Percentiles rank a stretch among this genome's conserved stretches.
Evolutionary conservation across 2,888 invertebrate species (phyloP).

Genomic region (Agonopterix alstromeriana): DNA sequence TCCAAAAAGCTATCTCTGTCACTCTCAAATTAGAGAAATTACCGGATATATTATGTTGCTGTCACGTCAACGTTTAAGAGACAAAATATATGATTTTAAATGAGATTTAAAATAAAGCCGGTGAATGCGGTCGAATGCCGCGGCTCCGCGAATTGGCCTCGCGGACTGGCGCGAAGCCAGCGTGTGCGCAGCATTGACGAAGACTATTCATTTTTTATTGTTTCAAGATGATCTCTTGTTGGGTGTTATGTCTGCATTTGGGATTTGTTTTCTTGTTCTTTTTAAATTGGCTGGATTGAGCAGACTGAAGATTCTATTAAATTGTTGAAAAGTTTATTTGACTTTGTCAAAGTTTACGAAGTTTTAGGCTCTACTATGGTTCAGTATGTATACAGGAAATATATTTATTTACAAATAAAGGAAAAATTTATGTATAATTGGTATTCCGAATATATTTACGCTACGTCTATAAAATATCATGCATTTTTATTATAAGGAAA

Average conservation of each 20-base stretch:
- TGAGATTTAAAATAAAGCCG: constrained; percentile 38
- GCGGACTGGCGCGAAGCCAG: constrained; percentile 52
- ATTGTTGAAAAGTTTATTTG: background rate
- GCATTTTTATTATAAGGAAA: too few species aligned
- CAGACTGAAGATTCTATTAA: background rate
- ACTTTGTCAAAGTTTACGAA: too few species aligned
- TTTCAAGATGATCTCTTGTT: constrained; percentile 17
- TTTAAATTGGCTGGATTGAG: background rate
- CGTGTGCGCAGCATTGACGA: constrained; percentile 41
- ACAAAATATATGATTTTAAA: constrained; percentile 21
- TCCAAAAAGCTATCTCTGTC: too few species aligned
- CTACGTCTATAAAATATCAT: too few species aligned
- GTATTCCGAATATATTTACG: too few species aligned
- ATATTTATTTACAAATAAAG: too few species aligned
- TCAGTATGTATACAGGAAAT: too few species aligned
- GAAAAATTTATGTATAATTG: too few species aligned
- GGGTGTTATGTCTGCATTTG: constrained; percentile 5
- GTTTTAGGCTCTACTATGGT: too few species aligned
- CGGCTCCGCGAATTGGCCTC: constrained; percentile 59
- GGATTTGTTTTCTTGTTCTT: background rate
- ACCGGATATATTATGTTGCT: background rate
- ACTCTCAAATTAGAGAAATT: too few species aligned
- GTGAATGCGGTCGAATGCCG: constrained; percentile 57
- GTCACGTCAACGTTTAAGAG: constrained; percentile 6
- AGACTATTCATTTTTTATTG: constrained; percentile 27